Evolutionary conservation across 2,888 invertebrate genomes (phyloP).

Genomic region (Drosophila leonis): DNA sequence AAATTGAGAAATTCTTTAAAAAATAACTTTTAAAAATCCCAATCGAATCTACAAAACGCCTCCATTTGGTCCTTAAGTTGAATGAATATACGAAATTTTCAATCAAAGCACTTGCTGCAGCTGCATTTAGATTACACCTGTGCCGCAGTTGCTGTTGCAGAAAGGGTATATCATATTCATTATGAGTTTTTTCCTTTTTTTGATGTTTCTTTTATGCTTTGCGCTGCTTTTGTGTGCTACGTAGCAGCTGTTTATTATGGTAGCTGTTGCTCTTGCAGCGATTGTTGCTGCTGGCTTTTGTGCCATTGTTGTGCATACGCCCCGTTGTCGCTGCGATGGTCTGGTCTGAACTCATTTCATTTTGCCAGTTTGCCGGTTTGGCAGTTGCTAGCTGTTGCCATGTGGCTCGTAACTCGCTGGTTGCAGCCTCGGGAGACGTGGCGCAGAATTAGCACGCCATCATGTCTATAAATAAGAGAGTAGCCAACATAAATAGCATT

Average conservation of each 20-base stretch:
- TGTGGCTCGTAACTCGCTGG: slow-evolving; percentile 35
- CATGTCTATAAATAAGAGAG: slow-evolving; percentile 70
- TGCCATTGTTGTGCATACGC: slow-evolving; percentile 75
- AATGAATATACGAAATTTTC: no score
- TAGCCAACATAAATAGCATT: slow-evolving; percentile 70
- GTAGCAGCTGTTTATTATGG: slow-evolving; percentile 58
- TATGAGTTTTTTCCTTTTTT: neutral
- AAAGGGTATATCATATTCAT: slow-evolving; percentile 31
- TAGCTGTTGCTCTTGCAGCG: slow-evolving; percentile 41
- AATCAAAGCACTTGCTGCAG: no score
- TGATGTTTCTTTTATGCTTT: slow-evolving; percentile 18
- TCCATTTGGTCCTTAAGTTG: no score
- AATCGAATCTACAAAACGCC: neutral
- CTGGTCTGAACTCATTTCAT: slow-evolving; percentile 65
- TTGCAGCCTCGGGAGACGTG: slow-evolving; percentile 55
- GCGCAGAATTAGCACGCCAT: slow-evolving; percentile 70
- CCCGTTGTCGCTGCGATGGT: slow-evolving; percentile 44
- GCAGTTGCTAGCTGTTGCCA: slow-evolving; percentile 31
- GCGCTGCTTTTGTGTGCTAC: slow-evolving; percentile 48
- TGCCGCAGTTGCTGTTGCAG: neutral
- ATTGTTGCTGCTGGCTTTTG: slow-evolving; percentile 33
- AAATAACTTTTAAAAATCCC: neutral
- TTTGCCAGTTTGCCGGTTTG: slow-evolving; percentile 26
- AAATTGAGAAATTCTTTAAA: neutral
- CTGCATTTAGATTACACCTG: neutral